Conservation (phyloP, 2,888 invertebrate genomes). For the Dryobotodes eremita region DNA sequence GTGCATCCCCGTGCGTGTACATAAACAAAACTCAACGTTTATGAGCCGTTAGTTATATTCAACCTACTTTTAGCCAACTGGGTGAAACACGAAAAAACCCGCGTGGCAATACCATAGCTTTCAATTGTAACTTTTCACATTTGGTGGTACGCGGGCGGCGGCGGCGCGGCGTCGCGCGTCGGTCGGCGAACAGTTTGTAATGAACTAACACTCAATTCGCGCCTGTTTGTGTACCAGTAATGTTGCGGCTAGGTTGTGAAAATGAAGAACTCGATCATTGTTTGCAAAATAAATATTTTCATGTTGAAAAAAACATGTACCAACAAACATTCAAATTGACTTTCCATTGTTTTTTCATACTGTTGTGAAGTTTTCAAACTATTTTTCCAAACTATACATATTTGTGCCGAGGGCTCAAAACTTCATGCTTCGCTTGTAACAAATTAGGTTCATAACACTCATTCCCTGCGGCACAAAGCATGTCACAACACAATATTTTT, state of each 20-base stretch:
- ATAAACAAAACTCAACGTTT: slow-evolving; percentile 31
- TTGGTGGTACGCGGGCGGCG: slow-evolving; percentile 1
- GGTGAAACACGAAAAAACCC: slow-evolving; percentile 24
- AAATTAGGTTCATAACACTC: not conserved
- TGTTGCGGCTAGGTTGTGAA: not conserved
- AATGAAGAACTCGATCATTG: slow-evolving; percentile 20
- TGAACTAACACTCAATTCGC: slow-evolving; percentile 36
- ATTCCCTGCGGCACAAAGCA: not conserved
- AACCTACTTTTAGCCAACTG: slow-evolving; percentile 36
- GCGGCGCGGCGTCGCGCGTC: not conserved
- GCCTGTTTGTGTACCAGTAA: not conserved
- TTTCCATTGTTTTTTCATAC: not conserved
- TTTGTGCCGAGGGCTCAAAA: not conserved
- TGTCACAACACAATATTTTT: slow-evolving; percentile 5
- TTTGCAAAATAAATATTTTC: slow-evolving; percentile 14
- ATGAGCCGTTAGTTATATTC: slow-evolving; percentile 29
- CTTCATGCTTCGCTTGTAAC: not conserved
- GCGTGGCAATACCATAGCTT: slow-evolving; percentile 26
- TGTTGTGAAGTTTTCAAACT: not conserved
- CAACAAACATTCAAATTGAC: not conserved
- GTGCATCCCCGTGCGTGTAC: slow-evolving; percentile 26
- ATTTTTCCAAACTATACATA: not conserved
- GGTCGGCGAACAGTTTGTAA: slow-evolving; percentile 30
- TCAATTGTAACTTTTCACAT: slow-evolving; percentile 51
- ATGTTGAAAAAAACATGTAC: not conserved